These are phyloP conservation scores for Palythoa caribaeorum DNA, from an alignment of 92 coral and sea anemone genomes.

Conservation along the genomic window DNA sequence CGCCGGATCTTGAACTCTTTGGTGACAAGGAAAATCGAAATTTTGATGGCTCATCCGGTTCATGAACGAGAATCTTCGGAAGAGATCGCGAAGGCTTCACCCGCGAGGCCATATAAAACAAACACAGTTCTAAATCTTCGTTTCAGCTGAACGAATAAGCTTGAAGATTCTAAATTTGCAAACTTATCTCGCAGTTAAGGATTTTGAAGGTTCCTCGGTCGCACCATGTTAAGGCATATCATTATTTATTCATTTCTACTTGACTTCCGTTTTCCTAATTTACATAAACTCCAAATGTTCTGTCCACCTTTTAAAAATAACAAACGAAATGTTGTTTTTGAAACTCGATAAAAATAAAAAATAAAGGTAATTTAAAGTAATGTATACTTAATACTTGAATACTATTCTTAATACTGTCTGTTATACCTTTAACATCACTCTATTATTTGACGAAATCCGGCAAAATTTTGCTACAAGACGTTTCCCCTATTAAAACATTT, in stretches of 20 bases:
- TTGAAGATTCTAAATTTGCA: background rate
- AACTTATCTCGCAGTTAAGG: background rate
- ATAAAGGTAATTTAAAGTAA: background rate
- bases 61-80: conserved; percentile 65
- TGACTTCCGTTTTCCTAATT: conserved; percentile 5
- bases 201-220: background rate
- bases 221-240: background rate
- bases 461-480: background rate
- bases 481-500: background rate
- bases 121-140: background rate
- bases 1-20: conserved; percentile 37
- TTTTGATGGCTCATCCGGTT: conserved; percentile 35
- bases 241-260: conserved; percentile 27
- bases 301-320: background rate
- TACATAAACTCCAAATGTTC: background rate
- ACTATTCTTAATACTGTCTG: too few relatives aligned
- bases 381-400: background rate
- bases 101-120: conserved; percentile 5
- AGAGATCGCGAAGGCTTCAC: conserved; percentile 68
- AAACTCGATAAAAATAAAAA: background rate
- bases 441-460: background rate
- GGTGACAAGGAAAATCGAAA: conserved; percentile 48
- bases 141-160: background rate
- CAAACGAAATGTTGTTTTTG: background rate
- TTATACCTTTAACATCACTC: background rate